A percentile compares a stretch with the other conserved stretches of the same genome.
phyloP scores from a whole-genome alignment of 2,888 invertebrate genomes.

The Andrena fulva region DNA sequence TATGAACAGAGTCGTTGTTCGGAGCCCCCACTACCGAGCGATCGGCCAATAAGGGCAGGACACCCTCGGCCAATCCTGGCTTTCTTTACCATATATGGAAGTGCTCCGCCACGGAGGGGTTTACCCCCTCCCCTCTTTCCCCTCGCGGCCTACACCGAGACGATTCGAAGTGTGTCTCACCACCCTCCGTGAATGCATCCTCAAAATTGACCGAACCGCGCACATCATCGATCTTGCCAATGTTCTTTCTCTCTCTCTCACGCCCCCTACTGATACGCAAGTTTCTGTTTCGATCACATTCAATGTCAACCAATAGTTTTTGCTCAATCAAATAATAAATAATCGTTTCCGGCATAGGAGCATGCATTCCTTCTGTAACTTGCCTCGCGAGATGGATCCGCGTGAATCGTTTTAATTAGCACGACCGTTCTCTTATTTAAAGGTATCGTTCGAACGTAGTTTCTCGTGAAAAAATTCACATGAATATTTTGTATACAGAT shows the following conservation, averaged over 20 bases:
- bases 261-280: not conserved
- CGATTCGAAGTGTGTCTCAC: slow-evolving; percentile 53
- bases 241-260: slow-evolving; percentile 18
- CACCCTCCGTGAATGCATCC: slow-evolving; percentile 66
- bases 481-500: not conserved
- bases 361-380: slow-evolving; percentile 10
- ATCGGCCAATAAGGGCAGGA: slow-evolving; percentile 82
- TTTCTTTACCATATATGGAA: slow-evolving; percentile 93
- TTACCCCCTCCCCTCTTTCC: slow-evolving; percentile 81
- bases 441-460: not conserved
- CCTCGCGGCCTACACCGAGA: slow-evolving; percentile 35
- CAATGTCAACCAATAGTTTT: slow-evolving; percentile 65
- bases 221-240: slow-evolving; percentile 57
- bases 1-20: slow-evolving; percentile 79
- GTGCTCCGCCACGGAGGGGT: slow-evolving; percentile 87
- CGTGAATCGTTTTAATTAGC: not conserved
- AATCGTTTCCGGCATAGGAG: slow-evolving; percentile 51
- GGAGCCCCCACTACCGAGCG: slow-evolving; percentile 70
- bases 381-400: not conserved
- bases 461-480: not conserved
- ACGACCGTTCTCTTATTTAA: not conserved
- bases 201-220: slow-evolving; percentile 65
- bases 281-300: slow-evolving; percentile 39
- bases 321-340: slow-evolving; percentile 30
- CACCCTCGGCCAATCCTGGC: slow-evolving; percentile 88